Evolutionary conservation across 1,140 invertebrate species (phyloP).

Genomic region (Hylaeus volcanicus): DNA sequence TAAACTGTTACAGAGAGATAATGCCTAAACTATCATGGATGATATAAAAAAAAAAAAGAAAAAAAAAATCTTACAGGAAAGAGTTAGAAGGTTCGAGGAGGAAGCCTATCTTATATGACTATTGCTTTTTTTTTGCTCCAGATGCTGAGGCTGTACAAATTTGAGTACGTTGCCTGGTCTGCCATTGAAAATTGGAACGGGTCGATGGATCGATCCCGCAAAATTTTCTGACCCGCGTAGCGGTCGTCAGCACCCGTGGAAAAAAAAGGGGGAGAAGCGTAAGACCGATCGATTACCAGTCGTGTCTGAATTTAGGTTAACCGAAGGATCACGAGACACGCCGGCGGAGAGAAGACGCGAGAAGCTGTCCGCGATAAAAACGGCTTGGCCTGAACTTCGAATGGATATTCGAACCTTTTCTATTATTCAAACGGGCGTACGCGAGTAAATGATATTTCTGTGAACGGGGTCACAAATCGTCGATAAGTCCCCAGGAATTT

Average conservation of each 20-base stretch:
- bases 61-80: too few relatives aligned
- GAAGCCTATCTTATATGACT: too few relatives aligned
- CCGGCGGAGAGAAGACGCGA: constrained; percentile 22
- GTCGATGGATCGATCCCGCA: constrained; percentile 41
- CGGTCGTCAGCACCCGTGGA: neutral
- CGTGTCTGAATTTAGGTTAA: constrained; percentile 65
- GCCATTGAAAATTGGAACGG: constrained; percentile 50
- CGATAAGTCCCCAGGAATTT: constrained; percentile 13
- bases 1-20: too few relatives aligned
- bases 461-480: constrained; percentile 35
- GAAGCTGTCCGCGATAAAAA: constrained; percentile 50
- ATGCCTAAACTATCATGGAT: neutral
- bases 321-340: constrained; percentile 57
- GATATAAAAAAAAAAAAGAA: too few relatives aligned
- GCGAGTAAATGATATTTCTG: constrained; percentile 38
- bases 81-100: too few relatives aligned
- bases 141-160: too few relatives aligned
- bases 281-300: constrained; percentile 62
- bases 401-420: constrained; percentile 24
- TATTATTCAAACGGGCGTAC: constrained; percentile 42
- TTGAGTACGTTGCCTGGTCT: too few relatives aligned
- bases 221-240: constrained; percentile 3
- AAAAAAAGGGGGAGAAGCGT: constrained; percentile 1
- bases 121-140: too few relatives aligned
- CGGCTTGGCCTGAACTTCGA: neutral